Evolutionary conservation across 2,113 vertebrate genomes (phyloP).

Genomic region (Procavia capensis): DNA sequence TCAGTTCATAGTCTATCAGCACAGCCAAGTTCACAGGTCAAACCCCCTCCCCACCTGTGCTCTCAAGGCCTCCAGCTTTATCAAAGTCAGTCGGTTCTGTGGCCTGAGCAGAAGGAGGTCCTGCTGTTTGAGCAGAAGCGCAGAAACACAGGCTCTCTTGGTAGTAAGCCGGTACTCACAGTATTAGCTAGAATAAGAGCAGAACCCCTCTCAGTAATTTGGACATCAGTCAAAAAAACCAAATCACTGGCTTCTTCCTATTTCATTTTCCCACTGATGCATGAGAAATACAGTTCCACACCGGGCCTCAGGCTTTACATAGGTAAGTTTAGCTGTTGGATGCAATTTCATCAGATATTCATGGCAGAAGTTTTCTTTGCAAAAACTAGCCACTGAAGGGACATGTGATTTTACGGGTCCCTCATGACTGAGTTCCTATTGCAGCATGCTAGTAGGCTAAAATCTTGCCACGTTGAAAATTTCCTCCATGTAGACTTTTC

Average conservation of each 20-base stretch:
- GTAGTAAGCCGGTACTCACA: constrained; percentile 1
- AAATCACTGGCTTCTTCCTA: constrained; percentile 6
- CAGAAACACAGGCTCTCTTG: constrained; percentile 47
- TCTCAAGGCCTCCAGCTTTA: not conserved
- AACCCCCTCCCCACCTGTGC: not conserved
- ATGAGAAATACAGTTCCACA: not conserved
- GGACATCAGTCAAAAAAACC: constrained; percentile 10
- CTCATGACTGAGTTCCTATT: constrained; percentile 1
- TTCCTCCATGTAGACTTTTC: constrained; percentile 31
- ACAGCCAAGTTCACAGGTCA: not conserved
- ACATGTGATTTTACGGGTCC: constrained; percentile 42
- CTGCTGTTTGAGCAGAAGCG: constrained; percentile 34
- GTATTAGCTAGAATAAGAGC: not conserved
- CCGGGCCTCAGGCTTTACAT: not conserved
- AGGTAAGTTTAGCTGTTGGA: not conserved
- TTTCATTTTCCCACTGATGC: constrained; percentile 30
- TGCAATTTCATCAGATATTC: not conserved
- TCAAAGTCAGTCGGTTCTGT: constrained; percentile 5
- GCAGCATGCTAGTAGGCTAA: constrained; percentile 52
- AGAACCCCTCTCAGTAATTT: constrained; percentile 13
- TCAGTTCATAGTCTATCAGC: not conserved
- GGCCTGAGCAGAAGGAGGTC: constrained; percentile 14
- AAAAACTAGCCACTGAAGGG: constrained; percentile 16
- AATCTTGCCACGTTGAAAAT: constrained; percentile 52
- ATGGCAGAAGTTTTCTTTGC: not conserved